phyloP scores from a whole-genome alignment of 2,888 invertebrate genomes.

The Tillus elongatus region DNA sequence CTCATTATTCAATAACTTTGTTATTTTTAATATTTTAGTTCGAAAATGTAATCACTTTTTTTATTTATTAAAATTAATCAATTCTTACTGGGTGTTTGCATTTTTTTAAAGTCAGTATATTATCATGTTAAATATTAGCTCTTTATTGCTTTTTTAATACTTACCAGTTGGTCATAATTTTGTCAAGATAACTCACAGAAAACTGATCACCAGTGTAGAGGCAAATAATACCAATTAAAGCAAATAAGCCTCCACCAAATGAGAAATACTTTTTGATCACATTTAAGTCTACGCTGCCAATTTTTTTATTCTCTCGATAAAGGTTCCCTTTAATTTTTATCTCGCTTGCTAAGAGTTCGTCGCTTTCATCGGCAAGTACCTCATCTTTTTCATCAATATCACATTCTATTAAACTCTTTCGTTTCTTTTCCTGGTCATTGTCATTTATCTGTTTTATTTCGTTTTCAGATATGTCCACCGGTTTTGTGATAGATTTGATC shows the following conservation, averaged over 20 bases:
- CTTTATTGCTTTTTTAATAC: too few relatives aligned
- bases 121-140: too few relatives aligned
- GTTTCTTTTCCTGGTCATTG: background rate
- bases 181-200: background rate
- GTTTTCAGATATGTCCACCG: background rate
- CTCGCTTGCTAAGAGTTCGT: background rate
- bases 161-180: background rate
- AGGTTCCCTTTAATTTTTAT: conserved; percentile 19
- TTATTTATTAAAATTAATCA: too few relatives aligned
- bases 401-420: background rate
- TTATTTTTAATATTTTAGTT: too few relatives aligned
- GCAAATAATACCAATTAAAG: background rate
- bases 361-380: background rate
- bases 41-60: too few relatives aligned
- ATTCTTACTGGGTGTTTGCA: too few relatives aligned
- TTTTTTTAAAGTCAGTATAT: too few relatives aligned
- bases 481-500: background rate
- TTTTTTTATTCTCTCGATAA: conserved; percentile 27
- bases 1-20: too few relatives aligned
- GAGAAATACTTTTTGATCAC: conserved; percentile 28
- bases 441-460: background rate
- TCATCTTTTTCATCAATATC: background rate
- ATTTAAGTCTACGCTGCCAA: conserved; percentile 25
- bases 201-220: background rate
- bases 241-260: conserved; percentile 22